A percentile compares a stretch with the other conserved stretches of the same genome.
phyloP scores from a whole-genome alignment of 2,797 vertebrate genomes.

The Chanos chanos region DNA sequence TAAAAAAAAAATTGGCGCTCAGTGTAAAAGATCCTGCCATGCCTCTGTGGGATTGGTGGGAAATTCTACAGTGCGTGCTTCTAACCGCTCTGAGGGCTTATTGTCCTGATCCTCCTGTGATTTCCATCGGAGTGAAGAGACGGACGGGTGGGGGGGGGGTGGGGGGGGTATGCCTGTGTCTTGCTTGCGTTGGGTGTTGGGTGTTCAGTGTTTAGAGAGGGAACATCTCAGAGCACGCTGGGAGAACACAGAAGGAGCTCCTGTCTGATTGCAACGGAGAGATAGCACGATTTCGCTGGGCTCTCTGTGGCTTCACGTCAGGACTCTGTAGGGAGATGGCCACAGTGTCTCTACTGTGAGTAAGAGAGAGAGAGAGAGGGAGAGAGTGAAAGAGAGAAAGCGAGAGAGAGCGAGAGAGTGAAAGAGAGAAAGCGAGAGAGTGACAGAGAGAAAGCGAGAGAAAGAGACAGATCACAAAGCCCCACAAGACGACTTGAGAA shows the following conservation, averaged over 20 bases:
- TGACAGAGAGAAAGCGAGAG: slow-evolving; percentile 13
- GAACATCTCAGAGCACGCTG: slow-evolving; percentile 27
- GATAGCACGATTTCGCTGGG: slow-evolving; percentile 20
- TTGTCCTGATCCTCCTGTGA: too few species aligned
- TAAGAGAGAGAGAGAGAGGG: not conserved
- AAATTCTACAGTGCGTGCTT: too few species aligned
- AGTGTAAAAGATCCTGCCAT: too few species aligned
- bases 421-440: not conserved
- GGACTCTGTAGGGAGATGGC: slow-evolving; percentile 5
- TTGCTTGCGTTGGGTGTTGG: too few species aligned
- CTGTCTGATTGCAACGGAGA: slow-evolving; percentile 21
- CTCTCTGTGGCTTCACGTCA: not conserved
- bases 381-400: not conserved
- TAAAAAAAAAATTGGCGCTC: too few species aligned
- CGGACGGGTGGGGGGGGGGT: too few species aligned
- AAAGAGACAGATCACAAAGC: slow-evolving; percentile 11
- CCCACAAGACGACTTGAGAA: too few species aligned
- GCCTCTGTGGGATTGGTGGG: too few species aligned
- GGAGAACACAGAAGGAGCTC: slow-evolving; percentile 6
- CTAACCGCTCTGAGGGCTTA: too few species aligned
- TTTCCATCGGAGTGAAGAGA: too few species aligned
- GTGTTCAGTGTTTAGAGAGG: too few species aligned
- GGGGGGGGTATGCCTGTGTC: too few species aligned
- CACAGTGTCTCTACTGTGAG: not conserved
- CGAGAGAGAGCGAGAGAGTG: slow-evolving; percentile 19